Conservation (phyloP, 2,113 vertebrate genomes). For the Lophotis ruficrista region DNA sequence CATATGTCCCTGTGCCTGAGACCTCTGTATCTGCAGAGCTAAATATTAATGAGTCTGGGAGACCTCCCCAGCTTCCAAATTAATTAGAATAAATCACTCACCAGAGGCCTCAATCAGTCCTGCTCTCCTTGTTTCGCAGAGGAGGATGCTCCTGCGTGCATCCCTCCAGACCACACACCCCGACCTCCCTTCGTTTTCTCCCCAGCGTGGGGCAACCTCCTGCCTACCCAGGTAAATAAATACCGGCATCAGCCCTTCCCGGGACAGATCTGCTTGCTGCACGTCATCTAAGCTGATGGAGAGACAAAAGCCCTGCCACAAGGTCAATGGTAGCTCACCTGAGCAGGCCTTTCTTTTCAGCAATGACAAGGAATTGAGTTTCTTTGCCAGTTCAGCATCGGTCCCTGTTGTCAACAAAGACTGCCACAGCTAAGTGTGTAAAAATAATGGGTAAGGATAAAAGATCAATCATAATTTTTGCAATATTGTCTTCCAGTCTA, state of each 20-base stretch:
- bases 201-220: not conserved
- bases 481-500: not conserved
- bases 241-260: not conserved
- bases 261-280: not conserved
- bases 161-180: not conserved
- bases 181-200: not conserved
- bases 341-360: not conserved
- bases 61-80: not conserved
- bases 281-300: rapidly evolving
- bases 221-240: not conserved
- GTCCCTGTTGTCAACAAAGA: not conserved
- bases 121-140: not conserved
- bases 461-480: not conserved
- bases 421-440: not conserved
- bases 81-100: conserved; percentile 1
- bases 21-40: not conserved
- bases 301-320: not conserved
- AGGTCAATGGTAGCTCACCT: not conserved
- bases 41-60: not conserved
- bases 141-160: not conserved
- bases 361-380: not conserved
- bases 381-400: rapidly evolving
- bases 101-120: not conserved
- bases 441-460: not conserved
- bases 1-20: not conserved